Conservation (phyloP, 2,797 vertebrate species). For the Rhincodon typus region DNA sequence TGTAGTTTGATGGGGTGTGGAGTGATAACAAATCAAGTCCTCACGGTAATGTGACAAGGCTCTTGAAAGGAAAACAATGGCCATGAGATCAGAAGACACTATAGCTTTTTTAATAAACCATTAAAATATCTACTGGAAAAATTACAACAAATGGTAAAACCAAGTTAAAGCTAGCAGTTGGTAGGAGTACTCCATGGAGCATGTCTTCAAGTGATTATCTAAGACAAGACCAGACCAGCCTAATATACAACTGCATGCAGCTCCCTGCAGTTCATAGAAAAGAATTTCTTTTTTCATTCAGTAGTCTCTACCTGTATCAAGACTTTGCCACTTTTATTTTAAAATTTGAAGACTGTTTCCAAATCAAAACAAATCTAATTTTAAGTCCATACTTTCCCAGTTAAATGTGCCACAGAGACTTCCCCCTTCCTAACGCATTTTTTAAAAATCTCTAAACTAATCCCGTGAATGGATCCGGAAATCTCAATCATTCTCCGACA, state of each 20-base stretch:
- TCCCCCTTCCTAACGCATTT: background rate
- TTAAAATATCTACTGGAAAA: constrained; percentile 32
- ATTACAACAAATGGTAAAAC: constrained; percentile 27
- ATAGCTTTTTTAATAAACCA: constrained; percentile 19
- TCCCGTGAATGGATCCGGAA: background rate
- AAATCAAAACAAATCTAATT: background rate
- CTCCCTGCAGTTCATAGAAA: background rate
- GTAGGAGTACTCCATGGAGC: background rate
- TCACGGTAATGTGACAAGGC: background rate
- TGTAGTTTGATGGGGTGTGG: background rate
- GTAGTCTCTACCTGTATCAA: background rate
- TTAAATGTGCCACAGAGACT: background rate
- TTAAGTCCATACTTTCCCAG: background rate
- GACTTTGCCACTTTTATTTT: background rate
- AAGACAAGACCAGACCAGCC: background rate
- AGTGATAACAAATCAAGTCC: background rate
- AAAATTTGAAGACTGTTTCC: background rate
- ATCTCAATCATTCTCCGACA: background rate
- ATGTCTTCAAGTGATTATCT: background rate
- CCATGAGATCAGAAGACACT: background rate
- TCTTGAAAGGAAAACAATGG: constrained; percentile 14
- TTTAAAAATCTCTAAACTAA: background rate
- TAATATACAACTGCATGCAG: background rate
- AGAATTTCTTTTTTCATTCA: background rate
- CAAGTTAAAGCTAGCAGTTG: constrained; percentile 22